Conservation (phyloP, 2,888 invertebrate genomes). For the Euplagia quadripunctaria region DNA sequence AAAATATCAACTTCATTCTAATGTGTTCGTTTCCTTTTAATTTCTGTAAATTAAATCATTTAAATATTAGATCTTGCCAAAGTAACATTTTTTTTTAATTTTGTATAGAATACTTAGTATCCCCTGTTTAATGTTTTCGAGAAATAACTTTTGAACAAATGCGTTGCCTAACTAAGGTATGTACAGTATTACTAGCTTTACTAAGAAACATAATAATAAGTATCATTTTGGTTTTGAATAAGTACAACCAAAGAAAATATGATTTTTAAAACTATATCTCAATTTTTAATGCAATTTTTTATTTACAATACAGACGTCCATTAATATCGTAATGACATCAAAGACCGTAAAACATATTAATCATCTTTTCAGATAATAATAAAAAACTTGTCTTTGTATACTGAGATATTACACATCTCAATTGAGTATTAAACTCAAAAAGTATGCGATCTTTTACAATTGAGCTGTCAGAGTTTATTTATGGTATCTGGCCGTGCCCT, state of each 20-base stretch:
- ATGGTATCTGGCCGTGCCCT: slow-evolving; percentile 59
- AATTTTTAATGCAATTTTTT: background rate
- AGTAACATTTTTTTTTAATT: slow-evolving; percentile 65
- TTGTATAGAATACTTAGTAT: slow-evolving; percentile 71
- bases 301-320: background rate
- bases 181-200: slow-evolving; percentile 87
- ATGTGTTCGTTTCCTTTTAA: slow-evolving; percentile 56
- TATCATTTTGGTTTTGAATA: slow-evolving; percentile 59
- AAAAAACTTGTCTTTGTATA: slow-evolving; percentile 25
- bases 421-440: slow-evolving; percentile 41
- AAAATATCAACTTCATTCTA: slow-evolving; percentile 52
- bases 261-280: background rate
- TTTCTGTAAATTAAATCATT: slow-evolving; percentile 60
- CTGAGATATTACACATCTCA: slow-evolving; percentile 40
- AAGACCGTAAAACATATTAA: slow-evolving; percentile 7
- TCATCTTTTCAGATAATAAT: slow-evolving; percentile 28
- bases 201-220: slow-evolving; percentile 74
- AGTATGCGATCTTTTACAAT: slow-evolving; percentile 70
- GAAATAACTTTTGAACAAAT: slow-evolving; percentile 56
- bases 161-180: slow-evolving; percentile 77
- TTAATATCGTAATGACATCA: slow-evolving; percentile 7
- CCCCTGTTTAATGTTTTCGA: slow-evolving; percentile 55
- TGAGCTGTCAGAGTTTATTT: slow-evolving; percentile 74
- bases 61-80: slow-evolving; percentile 79
- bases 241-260: slow-evolving; percentile 47